Base-by-base conservation (phyloP, 2,113 vertebrate genomes). In the Petrocephalus zakoni region DNA sequence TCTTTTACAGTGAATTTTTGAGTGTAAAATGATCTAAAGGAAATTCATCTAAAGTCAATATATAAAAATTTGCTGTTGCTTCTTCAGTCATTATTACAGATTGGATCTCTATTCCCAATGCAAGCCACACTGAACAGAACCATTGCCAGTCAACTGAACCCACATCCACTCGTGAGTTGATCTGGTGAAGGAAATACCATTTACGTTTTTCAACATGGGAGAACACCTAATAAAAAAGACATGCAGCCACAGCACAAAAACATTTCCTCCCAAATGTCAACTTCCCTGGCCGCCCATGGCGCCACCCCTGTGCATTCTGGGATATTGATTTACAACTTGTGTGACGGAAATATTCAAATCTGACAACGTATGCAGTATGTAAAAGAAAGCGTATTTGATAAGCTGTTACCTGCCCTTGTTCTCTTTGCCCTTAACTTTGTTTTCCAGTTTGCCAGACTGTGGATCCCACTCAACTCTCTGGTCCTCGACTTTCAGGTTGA, bases 401-500 rank as follows among this genome's bases (percentile, higher is more conserved):
- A 85, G 86, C 15, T 78, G 93, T 95, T 93, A 99, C 98, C 97
- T 97, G 94, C 94, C 96, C 92, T 97, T 98, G 85, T 96, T 97
- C 89, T 99, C 98, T 89, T 98, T 98, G 51, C 96, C 96, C 94
- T 97, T 97, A 58, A 96, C 91, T 91, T 98, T 96, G 88, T 92
- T 96, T 88, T 98, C 97, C 88, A 97, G 96, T 75, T 97, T 98
- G 89, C 97, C 96, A 92, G 96, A 97, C 89, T 97, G 97, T 19
- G 98, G 94, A 90, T 98, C 97, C 98, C 98, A 99, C 90, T 97
- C 97, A 93, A 99, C 96, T 21, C 92, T 95, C 10, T 93, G 91
- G 46, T 96, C 96, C 91, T 97, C 95, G 88, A 99, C 97, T 95
- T 96, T 98, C 91, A 99, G 93, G 90, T 99, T 98, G 9, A 95